phyloP scores from a whole-genome alignment of 2,113 vertebrate genomes.

The Tylochromis polylepis region DNA sequence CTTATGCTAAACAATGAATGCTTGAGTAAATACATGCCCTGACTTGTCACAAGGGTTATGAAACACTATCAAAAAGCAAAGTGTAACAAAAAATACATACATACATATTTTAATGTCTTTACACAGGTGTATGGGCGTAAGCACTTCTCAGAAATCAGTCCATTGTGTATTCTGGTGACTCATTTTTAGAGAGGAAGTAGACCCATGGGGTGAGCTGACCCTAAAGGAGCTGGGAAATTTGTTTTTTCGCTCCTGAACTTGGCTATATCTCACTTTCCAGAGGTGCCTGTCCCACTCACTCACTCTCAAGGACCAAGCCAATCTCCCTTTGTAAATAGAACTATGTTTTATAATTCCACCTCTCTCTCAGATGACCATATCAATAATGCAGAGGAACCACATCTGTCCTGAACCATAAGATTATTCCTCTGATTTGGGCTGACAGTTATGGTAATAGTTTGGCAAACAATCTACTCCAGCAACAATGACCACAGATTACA shows the following conservation, averaged over 20 bases:
- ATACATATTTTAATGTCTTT: slow-evolving; percentile 61
- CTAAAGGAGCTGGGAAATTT: slow-evolving; percentile 78
- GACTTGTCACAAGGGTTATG: slow-evolving; percentile 51
- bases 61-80: slow-evolving; percentile 33
- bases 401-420: slow-evolving; percentile 95
- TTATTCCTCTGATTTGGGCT: slow-evolving; percentile 96
- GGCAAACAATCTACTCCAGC: slow-evolving; percentile 96
- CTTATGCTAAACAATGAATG: slow-evolving; percentile 55
- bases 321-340: slow-evolving; percentile 99
- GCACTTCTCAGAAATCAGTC: slow-evolving; percentile 65
- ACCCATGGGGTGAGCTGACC: slow-evolving; percentile 82
- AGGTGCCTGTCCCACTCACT: slow-evolving; percentile 90
- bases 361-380: slow-evolving; percentile 90
- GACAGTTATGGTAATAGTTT: slow-evolving; percentile 99
- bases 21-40: slow-evolving; percentile 38
- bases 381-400: slow-evolving; percentile 96
- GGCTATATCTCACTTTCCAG: slow-evolving; percentile 94
- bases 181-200: slow-evolving; percentile 72
- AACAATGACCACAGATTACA: slow-evolving; percentile 94
- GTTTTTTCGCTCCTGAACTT: slow-evolving; percentile 77
- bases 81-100: slow-evolving; percentile 29
- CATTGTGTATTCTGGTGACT: slow-evolving; percentile 75
- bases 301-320: slow-evolving; percentile 95
- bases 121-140: slow-evolving; percentile 48
- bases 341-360: slow-evolving; percentile 98